These are phyloP conservation scores for Heterotilapia buettikoferi DNA, from an alignment of 2,113 vertebrate species.

Conservation along the genomic window DNA sequence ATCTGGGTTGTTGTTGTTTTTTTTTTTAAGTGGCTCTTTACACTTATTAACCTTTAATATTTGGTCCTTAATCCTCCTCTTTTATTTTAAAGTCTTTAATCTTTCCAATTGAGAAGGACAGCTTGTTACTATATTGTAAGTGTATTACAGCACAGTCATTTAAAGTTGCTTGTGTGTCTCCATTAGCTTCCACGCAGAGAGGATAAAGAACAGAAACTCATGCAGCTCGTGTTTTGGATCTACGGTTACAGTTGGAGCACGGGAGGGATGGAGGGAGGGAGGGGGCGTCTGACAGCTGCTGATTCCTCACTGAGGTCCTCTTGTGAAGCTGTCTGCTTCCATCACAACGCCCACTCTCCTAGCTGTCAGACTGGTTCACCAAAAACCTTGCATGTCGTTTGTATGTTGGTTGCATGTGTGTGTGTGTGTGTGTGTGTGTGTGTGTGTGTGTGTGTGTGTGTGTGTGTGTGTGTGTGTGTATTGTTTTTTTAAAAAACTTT, in stretches of 20 bases:
- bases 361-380: conserved; percentile 53
- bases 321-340: conserved; percentile 31
- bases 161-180: neutral
- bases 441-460: neutral
- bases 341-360: conserved; percentile 24
- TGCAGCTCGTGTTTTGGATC: conserved; percentile 2
- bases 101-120: neutral
- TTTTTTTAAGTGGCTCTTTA: neutral
- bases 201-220: neutral
- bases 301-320: conserved; percentile 31
- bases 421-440: too few relatives aligned
- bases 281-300: conserved; percentile 46
- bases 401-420: neutral
- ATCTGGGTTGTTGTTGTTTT: neutral
- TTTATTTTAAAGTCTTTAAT: neutral
- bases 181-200: neutral
- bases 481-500: neutral
- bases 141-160: neutral
- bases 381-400: neutral
- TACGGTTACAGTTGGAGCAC: neutral
- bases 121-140: neutral
- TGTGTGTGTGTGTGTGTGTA: neutral
- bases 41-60: neutral
- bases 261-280: neutral
- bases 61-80: neutral